Percentiles rank a stretch among this genome's conserved stretches.
phyloP scores from a whole-genome alignment of 2,888 invertebrate species.

The Microplitis manilae region DNA sequence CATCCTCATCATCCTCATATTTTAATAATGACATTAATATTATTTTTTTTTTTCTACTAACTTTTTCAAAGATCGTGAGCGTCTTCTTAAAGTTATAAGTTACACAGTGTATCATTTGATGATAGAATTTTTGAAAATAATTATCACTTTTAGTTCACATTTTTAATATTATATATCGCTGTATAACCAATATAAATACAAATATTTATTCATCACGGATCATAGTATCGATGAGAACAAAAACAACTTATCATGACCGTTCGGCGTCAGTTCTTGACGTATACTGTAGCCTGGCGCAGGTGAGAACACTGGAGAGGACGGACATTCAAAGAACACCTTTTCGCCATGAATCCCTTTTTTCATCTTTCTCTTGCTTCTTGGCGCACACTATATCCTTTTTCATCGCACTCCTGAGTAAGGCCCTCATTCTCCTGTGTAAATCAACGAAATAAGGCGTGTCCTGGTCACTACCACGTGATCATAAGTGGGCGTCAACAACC shows the following conservation, averaged over 20 bases:
- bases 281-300: conserved; percentile 57
- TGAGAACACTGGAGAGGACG: conserved; percentile 57
- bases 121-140: neutral
- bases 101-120: neutral
- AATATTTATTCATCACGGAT: neutral
- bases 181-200: neutral
- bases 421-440: conserved; percentile 42
- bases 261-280: conserved; percentile 43
- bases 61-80: neutral
- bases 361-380: neutral
- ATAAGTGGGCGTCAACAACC: conserved; percentile 62
- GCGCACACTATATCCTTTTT: neutral
- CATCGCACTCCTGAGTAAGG: conserved; percentile 44
- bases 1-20: conserved; percentile 82
- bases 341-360: conserved; percentile 1
- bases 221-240: neutral
- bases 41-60: neutral
- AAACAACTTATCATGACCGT: conserved; percentile 25
- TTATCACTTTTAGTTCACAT: neutral
- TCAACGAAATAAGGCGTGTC: conserved; percentile 54
- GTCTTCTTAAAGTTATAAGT: neutral
- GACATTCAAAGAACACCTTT: conserved; percentile 26
- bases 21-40: conserved; percentile 32
- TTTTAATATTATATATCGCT: neutral
- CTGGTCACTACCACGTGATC: conserved; percentile 48